Conservation (phyloP, 1,140 invertebrate genomes). For the Diplogasteroides magnus region DNA sequence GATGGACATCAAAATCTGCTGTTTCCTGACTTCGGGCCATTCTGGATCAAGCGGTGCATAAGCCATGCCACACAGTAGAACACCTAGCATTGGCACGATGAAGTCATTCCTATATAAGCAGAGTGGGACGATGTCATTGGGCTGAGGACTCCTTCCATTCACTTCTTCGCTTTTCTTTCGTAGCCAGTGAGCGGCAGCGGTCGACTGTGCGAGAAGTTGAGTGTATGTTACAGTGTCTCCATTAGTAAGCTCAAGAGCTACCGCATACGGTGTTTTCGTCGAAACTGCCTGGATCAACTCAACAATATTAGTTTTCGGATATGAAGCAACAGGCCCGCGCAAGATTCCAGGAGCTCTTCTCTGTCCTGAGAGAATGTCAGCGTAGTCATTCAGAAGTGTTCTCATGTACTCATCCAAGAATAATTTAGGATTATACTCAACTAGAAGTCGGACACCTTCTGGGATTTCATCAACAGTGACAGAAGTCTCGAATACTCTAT, state of each 20-base stretch:
- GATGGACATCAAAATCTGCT: too few species aligned
- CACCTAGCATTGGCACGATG: constrained; percentile 24
- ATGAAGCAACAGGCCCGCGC: too few species aligned
- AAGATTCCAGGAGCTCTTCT: too few species aligned
- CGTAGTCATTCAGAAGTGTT: constrained; percentile 20
- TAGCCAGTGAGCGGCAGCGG: too few species aligned
- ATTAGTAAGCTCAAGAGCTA: too few species aligned
- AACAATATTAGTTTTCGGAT: too few species aligned
- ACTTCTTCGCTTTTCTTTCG: too few species aligned
- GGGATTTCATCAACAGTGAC: constrained; percentile 43
- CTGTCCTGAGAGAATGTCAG: neutral
- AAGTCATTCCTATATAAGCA: neutral
- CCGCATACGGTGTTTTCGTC: too few species aligned
- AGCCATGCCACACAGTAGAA: constrained; percentile 21
- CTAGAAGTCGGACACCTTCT: constrained; percentile 12
- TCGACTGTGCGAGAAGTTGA: too few species aligned
- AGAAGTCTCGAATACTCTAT: constrained; percentile 39
- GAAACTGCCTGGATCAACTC: too few species aligned
- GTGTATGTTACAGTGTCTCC: too few species aligned
- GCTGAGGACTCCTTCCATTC: neutral
- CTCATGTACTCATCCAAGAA: constrained; percentile 21
- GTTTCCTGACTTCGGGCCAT: constrained; percentile 16
- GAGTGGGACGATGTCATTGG: neutral
- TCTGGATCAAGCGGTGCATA: constrained; percentile 32
- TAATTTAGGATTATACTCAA: constrained; percentile 29